Base-by-base conservation (phyloP, 2,113 vertebrate genomes). In the Embiotoca jacksoni region DNA sequence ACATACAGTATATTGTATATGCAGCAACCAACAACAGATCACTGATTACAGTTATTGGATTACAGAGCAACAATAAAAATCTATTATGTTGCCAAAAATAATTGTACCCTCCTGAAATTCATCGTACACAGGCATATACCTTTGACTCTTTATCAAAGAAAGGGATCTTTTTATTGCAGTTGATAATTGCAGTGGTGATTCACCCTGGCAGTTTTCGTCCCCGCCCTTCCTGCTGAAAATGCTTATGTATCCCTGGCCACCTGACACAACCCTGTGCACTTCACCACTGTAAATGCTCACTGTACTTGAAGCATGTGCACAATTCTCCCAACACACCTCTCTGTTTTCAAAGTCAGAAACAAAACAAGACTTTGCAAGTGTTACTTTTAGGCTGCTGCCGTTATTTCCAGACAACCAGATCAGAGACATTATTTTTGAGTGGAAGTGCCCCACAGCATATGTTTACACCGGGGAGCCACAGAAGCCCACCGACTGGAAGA, bases 331-430 rank as follows among this genome's bases (percentile, higher is more conserved):
- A 32, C 11, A 74, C 14, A 60, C 47, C 15, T 36, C n/a, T 73
- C 52, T n/a, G 36, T 47, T 63, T 60, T 64, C 39, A 44, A 1
- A 67, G 33, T 72, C 55, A 75, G 50, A 62, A 61, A 75, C 54
- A 71, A 39, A 15, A 66, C n/a, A 58, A 36, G 39, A 61, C 47
- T 68, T 56, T 64, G 13, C 23, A 66, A 70, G 47, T 77, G 14
- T 61, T 80, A 63, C 58, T 72, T 80, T 74, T 32, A 65, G 32
- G 53, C 2, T 9, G 46, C 41, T 5, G 46, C 54, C 56, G 50
- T 68, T 79, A 83, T 76, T 81, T 75, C 23, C 55, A 72, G 71
- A 65, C 50, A 68, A 32, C 30, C 23, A 72, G 41, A 83, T 84
- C 50, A 84, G 35, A 79, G 36, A 54, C 46, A 76, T 61, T 82